A percentile compares a stretch with the other conserved stretches of the same genome.
Evolutionary conservation across 2,797 vertebrate genomes (phyloP).

Genomic region (Denticeps clupeoides): DNA sequence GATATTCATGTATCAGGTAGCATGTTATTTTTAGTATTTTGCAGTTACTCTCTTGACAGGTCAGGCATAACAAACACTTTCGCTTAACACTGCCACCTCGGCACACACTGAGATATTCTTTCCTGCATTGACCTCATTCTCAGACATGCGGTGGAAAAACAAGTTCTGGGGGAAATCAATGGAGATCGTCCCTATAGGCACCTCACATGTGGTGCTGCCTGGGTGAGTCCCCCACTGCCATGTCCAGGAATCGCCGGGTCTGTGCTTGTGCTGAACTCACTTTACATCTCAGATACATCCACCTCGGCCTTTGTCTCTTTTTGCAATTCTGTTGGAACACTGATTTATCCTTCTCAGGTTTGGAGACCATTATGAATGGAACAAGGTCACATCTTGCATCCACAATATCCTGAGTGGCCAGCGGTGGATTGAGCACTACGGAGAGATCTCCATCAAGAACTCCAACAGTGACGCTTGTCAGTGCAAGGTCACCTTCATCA

Average conservation of each 20-base stretch:
- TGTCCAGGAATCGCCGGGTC: neutral
- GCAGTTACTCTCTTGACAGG: too few relatives aligned
- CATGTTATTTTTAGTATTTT: too few relatives aligned
- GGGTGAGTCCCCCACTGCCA: slow-evolving; percentile 58
- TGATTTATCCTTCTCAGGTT: slow-evolving; percentile 49
- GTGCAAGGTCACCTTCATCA: slow-evolving; percentile 92
- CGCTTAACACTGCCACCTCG: too few relatives aligned
- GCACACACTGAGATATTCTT: too few relatives aligned
- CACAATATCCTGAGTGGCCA: slow-evolving; percentile 96
- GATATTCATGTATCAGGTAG: too few relatives aligned
- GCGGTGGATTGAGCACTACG: slow-evolving; percentile 97
- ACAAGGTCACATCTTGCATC: slow-evolving; percentile 96
- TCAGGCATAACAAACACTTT: too few relatives aligned
- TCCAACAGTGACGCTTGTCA: slow-evolving; percentile 70
- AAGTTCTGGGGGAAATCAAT: slow-evolving; percentile 99
- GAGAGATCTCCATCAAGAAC: slow-evolving; percentile 91
- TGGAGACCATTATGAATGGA: slow-evolving; percentile 93
- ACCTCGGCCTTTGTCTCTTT: neutral
- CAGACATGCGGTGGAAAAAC: slow-evolving; percentile 96
- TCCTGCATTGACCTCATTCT: slow-evolving; percentile 17
- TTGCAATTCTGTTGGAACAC: too few relatives aligned
- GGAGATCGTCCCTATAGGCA: slow-evolving; percentile 94
- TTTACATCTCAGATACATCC: too few relatives aligned
- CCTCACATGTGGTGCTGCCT: slow-evolving; percentile 78
- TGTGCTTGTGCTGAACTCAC: neutral